Percentiles rank a stretch among this genome's conserved stretches.
phyloP scores from a whole-genome alignment of 2,797 vertebrate genomes.

The Paramormyrops hopkinsi region DNA sequence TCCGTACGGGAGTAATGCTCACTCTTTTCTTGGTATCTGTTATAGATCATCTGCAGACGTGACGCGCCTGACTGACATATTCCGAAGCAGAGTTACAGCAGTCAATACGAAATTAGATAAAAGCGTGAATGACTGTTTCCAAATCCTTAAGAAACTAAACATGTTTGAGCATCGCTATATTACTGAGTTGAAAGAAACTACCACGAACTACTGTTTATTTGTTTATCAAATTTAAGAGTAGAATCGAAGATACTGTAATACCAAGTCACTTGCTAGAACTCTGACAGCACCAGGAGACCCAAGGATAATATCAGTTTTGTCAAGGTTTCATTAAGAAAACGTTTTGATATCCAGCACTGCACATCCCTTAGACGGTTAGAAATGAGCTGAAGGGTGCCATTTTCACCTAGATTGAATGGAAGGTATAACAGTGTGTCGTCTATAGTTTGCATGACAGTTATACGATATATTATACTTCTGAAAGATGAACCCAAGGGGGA shows the following conservation, averaged over 20 bases:
- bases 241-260: neutral
- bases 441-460: neutral
- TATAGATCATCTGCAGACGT: neutral
- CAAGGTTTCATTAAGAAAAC: neutral
- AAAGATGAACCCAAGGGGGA: neutral
- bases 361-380: neutral
- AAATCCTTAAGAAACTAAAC: neutral
- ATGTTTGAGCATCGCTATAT: neutral
- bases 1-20: too few species aligned
- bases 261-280: neutral
- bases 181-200: neutral
- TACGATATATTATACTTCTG: neutral
- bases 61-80: neutral
- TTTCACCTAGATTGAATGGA: neutral
- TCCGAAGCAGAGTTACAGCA: neutral
- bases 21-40: neutral
- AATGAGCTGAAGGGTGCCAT: neutral
- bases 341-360: neutral
- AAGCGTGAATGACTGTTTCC: neutral
- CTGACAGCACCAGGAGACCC: neutral
- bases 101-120: neutral
- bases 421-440: neutral
- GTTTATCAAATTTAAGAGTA: neutral
- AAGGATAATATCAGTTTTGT: neutral
- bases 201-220: neutral